Percentiles rank a stretch among this genome's conserved stretches.
Evolutionary conservation across 2,888 invertebrate genomes (phyloP).

Genomic region (Silvanus unidentatus): DNA sequence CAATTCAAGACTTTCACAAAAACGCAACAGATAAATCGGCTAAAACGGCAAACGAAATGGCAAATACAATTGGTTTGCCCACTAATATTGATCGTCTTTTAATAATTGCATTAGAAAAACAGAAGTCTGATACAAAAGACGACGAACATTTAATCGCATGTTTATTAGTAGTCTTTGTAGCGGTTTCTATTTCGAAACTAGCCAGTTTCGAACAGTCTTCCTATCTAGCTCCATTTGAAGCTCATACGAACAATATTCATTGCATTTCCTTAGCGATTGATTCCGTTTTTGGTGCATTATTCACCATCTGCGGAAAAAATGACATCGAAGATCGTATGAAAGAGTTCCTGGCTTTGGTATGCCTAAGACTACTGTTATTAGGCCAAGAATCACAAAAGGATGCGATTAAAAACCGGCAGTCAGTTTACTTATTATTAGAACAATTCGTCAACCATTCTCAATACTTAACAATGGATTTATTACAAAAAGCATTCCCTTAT

Average conservation of each 20-base stretch:
- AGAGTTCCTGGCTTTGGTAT: constrained; percentile 85
- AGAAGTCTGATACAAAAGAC: constrained; percentile 71
- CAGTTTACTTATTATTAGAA: constrained; percentile 90
- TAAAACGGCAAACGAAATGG: constrained; percentile 92
- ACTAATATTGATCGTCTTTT: constrained; percentile 93
- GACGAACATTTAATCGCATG: constrained; percentile 91
- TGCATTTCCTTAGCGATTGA: constrained; percentile 94
- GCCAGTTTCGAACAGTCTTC: constrained; percentile 84
- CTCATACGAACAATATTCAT: constrained; percentile 96
- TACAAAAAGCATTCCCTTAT: constrained; percentile 98
- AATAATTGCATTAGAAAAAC: constrained; percentile 78
- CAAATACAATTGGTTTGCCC: constrained; percentile 85
- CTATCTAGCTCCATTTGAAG: constrained; percentile 77
- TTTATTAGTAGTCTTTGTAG: constrained; percentile 94
- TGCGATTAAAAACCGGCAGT: constrained; percentile 85
- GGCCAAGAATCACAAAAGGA: constrained; percentile 94
- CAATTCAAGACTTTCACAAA: constrained; percentile 89
- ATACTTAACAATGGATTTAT: constrained; percentile 79
- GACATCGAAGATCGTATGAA: constrained; percentile 97
- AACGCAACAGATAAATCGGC: constrained; percentile 68
- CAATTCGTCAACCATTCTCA: too few species aligned
- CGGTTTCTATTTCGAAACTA: constrained; percentile 90
- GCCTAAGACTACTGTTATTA: constrained; percentile 85
- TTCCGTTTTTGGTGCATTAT: constrained; percentile 90
- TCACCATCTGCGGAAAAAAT: constrained; percentile 88